phyloP scores from a whole-genome alignment of 2,797 vertebrate genomes.

The Manis crassicaudata region DNA sequence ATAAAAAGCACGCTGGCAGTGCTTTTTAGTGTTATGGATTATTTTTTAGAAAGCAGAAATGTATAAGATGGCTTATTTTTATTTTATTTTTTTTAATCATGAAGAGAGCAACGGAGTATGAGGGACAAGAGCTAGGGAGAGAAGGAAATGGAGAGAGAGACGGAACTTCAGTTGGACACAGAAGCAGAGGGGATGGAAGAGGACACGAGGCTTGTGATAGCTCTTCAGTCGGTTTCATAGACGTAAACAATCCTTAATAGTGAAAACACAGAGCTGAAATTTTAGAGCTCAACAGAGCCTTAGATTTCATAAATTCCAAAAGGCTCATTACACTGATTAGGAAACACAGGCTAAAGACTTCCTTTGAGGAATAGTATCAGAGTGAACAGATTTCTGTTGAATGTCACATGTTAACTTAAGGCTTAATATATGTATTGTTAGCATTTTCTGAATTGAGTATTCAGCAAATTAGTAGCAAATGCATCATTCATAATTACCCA shows the following conservation, averaged over 20 bases:
- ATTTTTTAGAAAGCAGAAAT: background rate
- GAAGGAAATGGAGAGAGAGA: background rate
- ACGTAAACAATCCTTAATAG: conserved; percentile 22
- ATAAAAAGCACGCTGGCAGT: background rate
- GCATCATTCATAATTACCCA: conserved; percentile 61
- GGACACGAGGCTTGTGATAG: background rate
- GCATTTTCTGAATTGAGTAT: conserved; percentile 64
- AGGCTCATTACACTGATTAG: conserved; percentile 60
- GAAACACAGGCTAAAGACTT: conserved; percentile 43
- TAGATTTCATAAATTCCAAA: conserved; percentile 47
- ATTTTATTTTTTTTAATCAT: background rate
- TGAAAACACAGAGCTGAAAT: conserved; percentile 58
- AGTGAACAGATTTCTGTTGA: conserved; percentile 17
- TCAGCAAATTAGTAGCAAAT: conserved; percentile 73
- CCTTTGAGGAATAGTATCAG: background rate
- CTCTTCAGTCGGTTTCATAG: background rate
- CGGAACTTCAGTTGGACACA: background rate
- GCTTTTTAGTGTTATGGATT: background rate
- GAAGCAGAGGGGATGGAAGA: background rate
- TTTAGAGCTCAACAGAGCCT: background rate
- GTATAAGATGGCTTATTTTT: background rate
- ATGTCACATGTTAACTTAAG: conserved; percentile 28
- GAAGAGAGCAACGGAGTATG: background rate
- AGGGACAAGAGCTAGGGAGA: background rate
- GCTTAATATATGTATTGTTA: conserved; percentile 55